Evolutionary conservation across 2,888 invertebrate genomes (phyloP).

Genomic region (Dinocampus coccinellae): DNA sequence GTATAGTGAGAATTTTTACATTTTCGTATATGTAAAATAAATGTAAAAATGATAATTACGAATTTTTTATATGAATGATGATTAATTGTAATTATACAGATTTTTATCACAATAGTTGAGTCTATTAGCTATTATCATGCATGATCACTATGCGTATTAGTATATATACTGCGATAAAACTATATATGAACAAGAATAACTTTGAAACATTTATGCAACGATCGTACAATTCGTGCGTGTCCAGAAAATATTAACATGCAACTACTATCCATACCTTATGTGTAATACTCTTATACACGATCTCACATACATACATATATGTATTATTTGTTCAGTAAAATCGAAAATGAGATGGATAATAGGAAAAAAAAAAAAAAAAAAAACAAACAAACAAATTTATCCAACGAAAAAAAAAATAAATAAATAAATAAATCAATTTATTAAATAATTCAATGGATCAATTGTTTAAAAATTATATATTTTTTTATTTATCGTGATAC

Average conservation of each 20-base stretch:
- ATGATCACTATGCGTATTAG: background rate
- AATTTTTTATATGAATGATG: background rate
- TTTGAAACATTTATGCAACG: slow-evolving; percentile 8
- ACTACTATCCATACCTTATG: slow-evolving; percentile 29
- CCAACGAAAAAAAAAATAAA: no score
- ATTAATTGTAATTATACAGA: background rate
- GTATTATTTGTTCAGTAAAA: slow-evolving; percentile 16
- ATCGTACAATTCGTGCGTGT: slow-evolving; percentile 33
- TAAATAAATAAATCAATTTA: no score
- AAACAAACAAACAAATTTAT: no score
- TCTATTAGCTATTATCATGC: slow-evolving; percentile 1
- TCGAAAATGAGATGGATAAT: no score
- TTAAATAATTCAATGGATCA: no score
- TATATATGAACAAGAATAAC: background rate
- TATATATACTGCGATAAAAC: background rate
- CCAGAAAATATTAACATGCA: slow-evolving; percentile 35
- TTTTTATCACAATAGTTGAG: background rate
- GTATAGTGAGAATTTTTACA: background rate
- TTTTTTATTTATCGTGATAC: no score
- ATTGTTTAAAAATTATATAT: no score
- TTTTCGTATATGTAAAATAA: no score
- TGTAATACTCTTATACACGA: slow-evolving; percentile 39
- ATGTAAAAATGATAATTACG: no score
- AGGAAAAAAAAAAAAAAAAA: no score
- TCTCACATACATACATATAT: background rate